Base-by-base conservation (phyloP, 2,888 invertebrate genomes). In the Poecilus cupreus region DNA sequence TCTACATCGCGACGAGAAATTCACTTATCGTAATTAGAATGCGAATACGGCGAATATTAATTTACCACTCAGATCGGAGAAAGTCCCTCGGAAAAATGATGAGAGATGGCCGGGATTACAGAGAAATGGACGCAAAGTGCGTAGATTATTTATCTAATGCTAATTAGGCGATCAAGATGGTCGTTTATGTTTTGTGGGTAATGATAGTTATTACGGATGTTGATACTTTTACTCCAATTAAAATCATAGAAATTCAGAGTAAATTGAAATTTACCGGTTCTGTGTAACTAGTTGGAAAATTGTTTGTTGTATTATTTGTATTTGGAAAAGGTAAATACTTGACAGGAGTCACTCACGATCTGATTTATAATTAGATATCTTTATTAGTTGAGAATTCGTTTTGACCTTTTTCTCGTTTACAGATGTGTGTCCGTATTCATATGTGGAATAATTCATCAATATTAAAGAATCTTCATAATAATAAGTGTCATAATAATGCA, bases 191-290 rank as follows among this genome's bases (percentile, higher is more conserved):
- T 10, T 13, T 13, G 13, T 13, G 60, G 4, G 60, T 60, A 60
- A 60, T 60, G 11, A 26, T 60, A 26, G 24, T 60, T 60, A 60
- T 60, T 60, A 60, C 22, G 13, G 20, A 20, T 54, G 22, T 10
- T 32, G 54, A 54, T 22, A 60, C 11, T 60, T 26, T 60, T 60
- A 26, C 60, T 60, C 60, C 60, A 24, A 60, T 60, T 60, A 24
- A 60, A 26, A n/a, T 24, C 26, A 57, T 24, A 57, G 57, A 57
- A 20, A 57, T 11, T 24, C 3, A 8, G 26, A 26, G 26, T 26
- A 26, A 5, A 57, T 57, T 57, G 26, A 57, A 24, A 1, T 20
- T n/a, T n/a, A 57, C 22, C 43, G 43, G 22, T 57, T 57, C 24
- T 57, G 57, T 57, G 24, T 57, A 57, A 22, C 22, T n/a, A 57